A percentile compares a stretch with the other conserved stretches of the same genome.
phyloP scores from a whole-genome alignment of 2,113 vertebrate genomes.

The Formicarius rufipectus region DNA sequence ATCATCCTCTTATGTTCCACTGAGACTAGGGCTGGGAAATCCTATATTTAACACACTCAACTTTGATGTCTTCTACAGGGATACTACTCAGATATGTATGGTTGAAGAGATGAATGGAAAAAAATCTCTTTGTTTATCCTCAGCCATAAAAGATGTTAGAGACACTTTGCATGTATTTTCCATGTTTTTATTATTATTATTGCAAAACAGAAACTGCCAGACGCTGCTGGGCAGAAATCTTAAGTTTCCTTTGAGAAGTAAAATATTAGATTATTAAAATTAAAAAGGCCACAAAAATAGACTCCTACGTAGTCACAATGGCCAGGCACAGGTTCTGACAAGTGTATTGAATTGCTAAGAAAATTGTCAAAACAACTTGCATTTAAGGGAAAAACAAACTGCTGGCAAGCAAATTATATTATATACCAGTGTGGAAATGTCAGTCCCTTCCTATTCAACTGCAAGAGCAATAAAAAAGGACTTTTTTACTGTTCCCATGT shows the following conservation, averaged over 20 bases:
- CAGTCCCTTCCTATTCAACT: not conserved
- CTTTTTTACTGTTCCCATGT: constrained; percentile 49
- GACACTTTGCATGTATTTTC: constrained; percentile 49
- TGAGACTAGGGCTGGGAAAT: constrained; percentile 50
- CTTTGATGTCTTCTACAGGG: constrained; percentile 67
- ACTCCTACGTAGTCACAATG: constrained; percentile 2
- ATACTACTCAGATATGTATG: constrained; percentile 40
- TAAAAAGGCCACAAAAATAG: constrained; percentile 4
- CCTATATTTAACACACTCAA: constrained; percentile 63
- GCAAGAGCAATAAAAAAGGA: constrained; percentile 1
- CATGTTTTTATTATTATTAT: not conserved
- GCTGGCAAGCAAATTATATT: constrained; percentile 12
- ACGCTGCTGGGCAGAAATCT: constrained; percentile 38
- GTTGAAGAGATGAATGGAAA: constrained; percentile 37
- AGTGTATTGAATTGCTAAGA: constrained; percentile 20
- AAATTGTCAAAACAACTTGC: constrained; percentile 45
- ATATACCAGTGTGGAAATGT: constrained; percentile 31
- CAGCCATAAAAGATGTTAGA: constrained; percentile 47
- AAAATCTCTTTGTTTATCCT: constrained; percentile 63
- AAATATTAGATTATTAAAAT: constrained; percentile 20
- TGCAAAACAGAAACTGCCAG: constrained; percentile 56
- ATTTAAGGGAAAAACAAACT: constrained; percentile 38
- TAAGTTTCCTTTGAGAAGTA: constrained; percentile 38
- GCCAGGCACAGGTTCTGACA: constrained; percentile 1
- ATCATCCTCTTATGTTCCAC: constrained; percentile 47